phyloP scores from a whole-genome alignment of 2,113 vertebrate species.

The Deroptyus accipitrinus region DNA sequence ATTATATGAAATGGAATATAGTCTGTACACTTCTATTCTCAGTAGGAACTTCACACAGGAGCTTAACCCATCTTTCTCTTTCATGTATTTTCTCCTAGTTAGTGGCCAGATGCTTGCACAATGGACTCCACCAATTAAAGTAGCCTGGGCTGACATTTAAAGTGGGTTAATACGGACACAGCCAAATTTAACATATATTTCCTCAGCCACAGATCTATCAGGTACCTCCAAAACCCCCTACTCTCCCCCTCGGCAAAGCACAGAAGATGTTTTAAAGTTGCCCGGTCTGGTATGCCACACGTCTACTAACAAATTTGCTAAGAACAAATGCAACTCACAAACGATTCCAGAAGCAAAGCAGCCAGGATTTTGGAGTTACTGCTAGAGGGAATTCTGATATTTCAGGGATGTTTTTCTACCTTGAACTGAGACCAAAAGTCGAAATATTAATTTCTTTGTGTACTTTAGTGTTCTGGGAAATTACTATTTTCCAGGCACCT shows the following conservation, averaged over 20 bases:
- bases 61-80: slow-evolving; percentile 34
- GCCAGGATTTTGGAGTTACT: neutral
- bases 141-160: neutral
- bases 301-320: neutral
- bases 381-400: neutral
- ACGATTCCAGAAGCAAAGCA: neutral
- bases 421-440: neutral
- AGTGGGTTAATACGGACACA: neutral
- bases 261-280: neutral
- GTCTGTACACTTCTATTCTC: slow-evolving; percentile 6
- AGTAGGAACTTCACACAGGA: slow-evolving; percentile 39
- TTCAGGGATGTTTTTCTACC: neutral
- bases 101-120: slow-evolving; percentile 1
- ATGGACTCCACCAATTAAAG: neutral
- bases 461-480: neutral
- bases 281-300: neutral
- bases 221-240: neutral
- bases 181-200: neutral
- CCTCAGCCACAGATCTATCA: neutral
- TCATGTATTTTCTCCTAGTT: slow-evolving; percentile 8
- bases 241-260: neutral
- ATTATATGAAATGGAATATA: neutral
- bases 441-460: neutral
- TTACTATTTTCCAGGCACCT: neutral
- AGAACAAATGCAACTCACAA: neutral